Base-by-base conservation (phyloP, 2,888 invertebrate genomes). In the Caenorhabditis japonica region DNA sequence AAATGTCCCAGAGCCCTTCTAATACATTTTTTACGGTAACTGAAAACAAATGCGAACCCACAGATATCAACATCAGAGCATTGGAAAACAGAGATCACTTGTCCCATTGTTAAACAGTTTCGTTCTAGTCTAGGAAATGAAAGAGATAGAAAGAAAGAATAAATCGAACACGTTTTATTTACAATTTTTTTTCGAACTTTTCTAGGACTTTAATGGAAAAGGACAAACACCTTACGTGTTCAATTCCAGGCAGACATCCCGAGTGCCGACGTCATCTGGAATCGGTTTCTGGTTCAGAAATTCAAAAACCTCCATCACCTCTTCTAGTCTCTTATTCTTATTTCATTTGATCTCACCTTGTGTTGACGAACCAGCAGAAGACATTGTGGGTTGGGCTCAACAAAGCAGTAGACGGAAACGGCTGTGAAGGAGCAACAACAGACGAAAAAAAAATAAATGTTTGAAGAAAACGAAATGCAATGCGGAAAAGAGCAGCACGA, bases 231-330 rank as follows among this genome's bases (percentile, higher is more conserved):
- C n/a, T n/a, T n/a, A n/a, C n/a, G n/a, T n/a, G n/a, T n/a, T n/a
- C n/a, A n/a, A n/a, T n/a, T n/a, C n/a, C 25, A 56, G 15, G 38
- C 43, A 49, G 25, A 34, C 52, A 33, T 33, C 33, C 25, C 19
- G 49, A 49, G 36, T n/a, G 51, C 30, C 25, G 59, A 60, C 44
- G 46, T 47, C 62, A 33, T 55, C 53, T 46, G 62, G 62, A 62
- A 62, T 39, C 53, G 46, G 53, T 34, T 43, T 55, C 17, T 30
- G 23, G 23, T 17, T 15, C 52, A 33, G 51, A 49, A 43, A 51
- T 27, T n/a, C 61, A 36, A 13, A 27, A 21, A 25, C 27, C 13
- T 34, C 21, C 39, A n/a, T n/a, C n/a, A n/a, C n/a, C n/a, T n/a
- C n/a, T n/a, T n/a, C n/a, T n/a, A n/a, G n/a, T n/a, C n/a, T n/a